A percentile compares a stretch with the other conserved stretches of the same genome.
These are phyloP conservation scores for Cisticola juncidis DNA, from an alignment of 2,113 vertebrate genomes.

Conservation along the genomic window DNA sequence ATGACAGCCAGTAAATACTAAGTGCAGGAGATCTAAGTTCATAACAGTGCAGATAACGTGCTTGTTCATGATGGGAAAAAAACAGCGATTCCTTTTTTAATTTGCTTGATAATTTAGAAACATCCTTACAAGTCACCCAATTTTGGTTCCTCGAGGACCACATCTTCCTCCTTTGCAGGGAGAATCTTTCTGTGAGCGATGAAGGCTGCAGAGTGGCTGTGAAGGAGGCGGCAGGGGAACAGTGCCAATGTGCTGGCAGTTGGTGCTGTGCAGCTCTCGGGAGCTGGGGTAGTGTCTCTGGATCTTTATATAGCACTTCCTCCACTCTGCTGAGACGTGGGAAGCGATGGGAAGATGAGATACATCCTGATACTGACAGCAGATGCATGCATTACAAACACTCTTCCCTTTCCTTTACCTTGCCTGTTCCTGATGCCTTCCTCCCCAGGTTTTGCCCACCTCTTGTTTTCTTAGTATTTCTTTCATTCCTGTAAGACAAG, in stretches of 20 bases:
- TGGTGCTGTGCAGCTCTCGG: background rate
- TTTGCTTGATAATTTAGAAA: background rate
- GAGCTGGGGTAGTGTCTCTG: background rate
- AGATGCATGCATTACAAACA: background rate
- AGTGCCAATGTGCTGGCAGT: background rate
- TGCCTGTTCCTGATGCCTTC: background rate
- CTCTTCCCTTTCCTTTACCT: background rate
- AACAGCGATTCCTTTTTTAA: background rate
- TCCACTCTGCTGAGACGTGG: background rate
- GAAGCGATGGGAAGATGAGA: background rate
- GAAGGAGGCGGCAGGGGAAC: background rate
- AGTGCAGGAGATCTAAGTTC: background rate
- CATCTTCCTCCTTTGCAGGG: background rate
- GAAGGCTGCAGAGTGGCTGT: accelerated
- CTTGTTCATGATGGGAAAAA: background rate
- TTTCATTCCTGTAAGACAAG: background rate
- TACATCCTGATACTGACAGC: background rate
- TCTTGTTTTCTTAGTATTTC: background rate
- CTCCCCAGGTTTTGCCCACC: background rate
- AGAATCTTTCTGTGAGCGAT: background rate
- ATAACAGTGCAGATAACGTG: accelerated
- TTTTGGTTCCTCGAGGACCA: background rate
- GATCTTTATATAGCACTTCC: constrained; percentile 6
- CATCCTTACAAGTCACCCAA: background rate
- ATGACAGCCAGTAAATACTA: background rate